Evolutionary conservation across 2,888 invertebrate genomes (phyloP), one percentile per base, ranked within the genome.

Genomic region (Crocallis elinguaria): DNA sequence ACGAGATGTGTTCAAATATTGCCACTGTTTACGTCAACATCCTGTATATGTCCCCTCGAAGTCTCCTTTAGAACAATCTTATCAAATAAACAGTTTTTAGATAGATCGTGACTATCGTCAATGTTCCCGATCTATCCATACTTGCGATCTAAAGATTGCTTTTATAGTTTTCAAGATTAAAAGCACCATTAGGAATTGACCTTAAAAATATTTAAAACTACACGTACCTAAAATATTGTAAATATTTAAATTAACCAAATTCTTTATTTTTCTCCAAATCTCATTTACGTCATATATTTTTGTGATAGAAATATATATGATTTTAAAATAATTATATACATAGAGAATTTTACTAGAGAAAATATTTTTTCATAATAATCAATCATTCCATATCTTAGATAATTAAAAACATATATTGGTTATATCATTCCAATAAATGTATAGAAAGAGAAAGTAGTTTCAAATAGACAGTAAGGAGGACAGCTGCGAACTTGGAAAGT

Each of bases 221-320:
- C 45, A 23, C 9, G 45, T 46, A 46, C 39, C 51, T 45, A 8
- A 32, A 30, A 23, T 37, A 32, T 27, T 39, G 45, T 51, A 45
- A 44, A 39, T 43, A 37, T 19, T 29, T 6, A 35, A 41, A 25
- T 13, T 19, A n/a, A 49, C 19, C 16, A 49, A 36, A 50, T 42
- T 6, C 1, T 21, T 37, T 44, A 50, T 50, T 25, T 50, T 44
- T 38, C 8, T 49, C 43, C 16, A 44, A 45, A 45, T 32, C 21
- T 30, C 32, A 43, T 30, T 43, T 39, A 51, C 38, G 17, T 35
- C 39, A 33, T 45, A 41, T 51, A 51, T 51, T 45, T 51, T 41
- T 51, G 45, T 51, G 35, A 41, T 41, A 36, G 19, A 45, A 12
- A 39, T 33, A 14, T 38, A 50, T 25, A 32, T 51, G n/a, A 30